A percentile compares a stretch with the other conserved stretches of the same genome.
Conservation (phyloP, 2,888 invertebrate species). For the Dione vanillae region DNA sequence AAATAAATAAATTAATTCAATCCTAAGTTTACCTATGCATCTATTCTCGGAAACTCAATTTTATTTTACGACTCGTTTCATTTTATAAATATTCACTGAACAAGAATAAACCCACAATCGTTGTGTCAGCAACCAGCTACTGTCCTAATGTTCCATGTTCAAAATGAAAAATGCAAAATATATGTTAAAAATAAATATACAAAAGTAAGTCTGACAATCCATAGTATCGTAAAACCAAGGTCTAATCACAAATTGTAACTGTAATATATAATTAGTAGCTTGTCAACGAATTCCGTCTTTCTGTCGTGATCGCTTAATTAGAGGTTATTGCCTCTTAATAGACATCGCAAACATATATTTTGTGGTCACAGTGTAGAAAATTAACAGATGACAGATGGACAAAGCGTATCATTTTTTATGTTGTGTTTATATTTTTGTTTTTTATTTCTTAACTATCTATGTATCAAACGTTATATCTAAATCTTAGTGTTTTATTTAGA, state of each 20-base stretch:
- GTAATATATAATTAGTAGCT: slow-evolving; percentile 9
- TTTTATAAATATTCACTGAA: no score
- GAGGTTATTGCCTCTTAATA: slow-evolving; percentile 29
- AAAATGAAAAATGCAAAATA: no score
- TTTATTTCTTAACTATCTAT: no score
- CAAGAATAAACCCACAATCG: no score
- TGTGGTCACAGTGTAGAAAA: slow-evolving; percentile 1
- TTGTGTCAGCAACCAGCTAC: no score
- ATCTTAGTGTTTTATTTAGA: no score
- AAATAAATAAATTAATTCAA: no score
- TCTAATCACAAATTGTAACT: slow-evolving; percentile 2
- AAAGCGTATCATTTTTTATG: not conserved
- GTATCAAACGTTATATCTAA: no score
- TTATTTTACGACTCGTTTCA: no score
- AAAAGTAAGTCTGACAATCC: not conserved
- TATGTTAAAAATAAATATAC: not conserved
- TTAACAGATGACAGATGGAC: not conserved
- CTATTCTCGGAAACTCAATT: no score
- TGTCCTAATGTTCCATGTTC: no score
- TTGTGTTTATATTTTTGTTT: not conserved
- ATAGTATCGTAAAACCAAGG: slow-evolving; percentile 1
- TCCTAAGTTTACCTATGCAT: no score
- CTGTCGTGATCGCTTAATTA: slow-evolving; percentile 43
- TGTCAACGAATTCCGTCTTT: slow-evolving; percentile 18
- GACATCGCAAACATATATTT: slow-evolving; percentile 14